Evolutionary conservation across 1,140 invertebrate species (phyloP), one percentile per base, ranked within the genome.

Genomic region (Nylanderia fulva): DNA sequence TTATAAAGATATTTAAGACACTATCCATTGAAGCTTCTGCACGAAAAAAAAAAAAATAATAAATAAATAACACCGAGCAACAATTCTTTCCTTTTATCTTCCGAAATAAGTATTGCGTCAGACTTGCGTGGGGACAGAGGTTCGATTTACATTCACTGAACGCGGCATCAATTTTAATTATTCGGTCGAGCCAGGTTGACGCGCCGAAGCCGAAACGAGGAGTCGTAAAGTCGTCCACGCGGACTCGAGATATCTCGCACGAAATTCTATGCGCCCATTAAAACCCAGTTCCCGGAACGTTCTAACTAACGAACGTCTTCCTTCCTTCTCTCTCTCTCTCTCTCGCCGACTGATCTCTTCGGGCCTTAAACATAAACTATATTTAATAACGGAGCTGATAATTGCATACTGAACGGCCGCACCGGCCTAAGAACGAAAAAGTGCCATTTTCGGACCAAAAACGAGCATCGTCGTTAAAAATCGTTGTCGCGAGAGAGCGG

Each of bases 161-260:
- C 27, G 39, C 64, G 36, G 72, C 87, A 86, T 89, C 79, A 86
- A 89, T 90, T 89, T 90, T 90, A 90, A 90, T 90, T 90, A 89
- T 72, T 90, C 75, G 18, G 39, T 58, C 84, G 42, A 72, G 79
- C 83, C 82, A 39, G 68, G 36, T 90, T 77, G 85, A 86, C 54
- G 76, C 71, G 89, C 56, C 63, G 52, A 42, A 71, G 52, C 85
- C 72, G 58, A 71, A 85, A 90, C 83, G 89, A 80, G 69, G 42
- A 72, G 80, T 90, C 88, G 88, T 90, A 90, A 90, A 90, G 89
- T 87, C 80, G 85, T 82, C 79, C 54, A 72, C 64, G 82, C 24
- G 58, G 60, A 64, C 58, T 90, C 74, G 58, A 27, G 84, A 79
- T 60, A 75, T 90, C 87, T 84, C 88, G 87, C 85, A 76, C 69